Percentiles rank a stretch among this genome's conserved stretches.
Evolutionary conservation across 2,797 vertebrate species (phyloP).

Genomic region (Typhlichthys subterraneus): DNA sequence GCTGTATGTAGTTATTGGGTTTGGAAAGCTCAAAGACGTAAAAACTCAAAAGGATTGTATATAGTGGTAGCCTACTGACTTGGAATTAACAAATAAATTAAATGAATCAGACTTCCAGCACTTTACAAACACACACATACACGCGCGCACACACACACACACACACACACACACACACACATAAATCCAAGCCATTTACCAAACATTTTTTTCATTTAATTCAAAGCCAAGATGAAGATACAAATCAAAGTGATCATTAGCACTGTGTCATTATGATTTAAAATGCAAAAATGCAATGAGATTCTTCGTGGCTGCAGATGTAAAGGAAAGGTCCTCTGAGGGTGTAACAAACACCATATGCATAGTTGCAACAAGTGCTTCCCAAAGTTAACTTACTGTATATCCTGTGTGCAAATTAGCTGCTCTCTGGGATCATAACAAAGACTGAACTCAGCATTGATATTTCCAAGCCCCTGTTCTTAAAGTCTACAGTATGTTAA

Average conservation of each 20-base stretch:
- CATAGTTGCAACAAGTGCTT: constrained; percentile 8
- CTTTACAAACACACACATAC: constrained; percentile 45
- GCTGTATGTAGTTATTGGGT: too few species aligned
- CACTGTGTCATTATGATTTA: neutral
- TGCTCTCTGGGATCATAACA: constrained; percentile 15
- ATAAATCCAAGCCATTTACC: constrained; percentile 25
- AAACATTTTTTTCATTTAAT: constrained; percentile 35
- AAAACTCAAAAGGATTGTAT: too few species aligned
- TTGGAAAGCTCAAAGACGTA: too few species aligned
- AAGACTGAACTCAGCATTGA: constrained; percentile 11
- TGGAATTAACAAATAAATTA: neutral
- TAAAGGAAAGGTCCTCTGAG: neutral
- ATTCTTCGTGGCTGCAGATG: constrained; percentile 17
- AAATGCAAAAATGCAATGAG: neutral
- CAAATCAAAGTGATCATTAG: constrained; percentile 22
- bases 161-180: neutral
- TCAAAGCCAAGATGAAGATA: constrained; percentile 26
- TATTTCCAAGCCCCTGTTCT: constrained; percentile 18
- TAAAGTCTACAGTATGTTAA: constrained; percentile 2
- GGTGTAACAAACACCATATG: constrained; percentile 11
- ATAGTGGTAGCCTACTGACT: too few species aligned
- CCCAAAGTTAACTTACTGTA: constrained; percentile 10
- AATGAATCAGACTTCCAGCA: constrained; percentile 13
- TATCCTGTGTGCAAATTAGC: constrained; percentile 11
- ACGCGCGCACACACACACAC: neutral